Base-by-base conservation (phyloP, 1,140 invertebrate species). In the Teleopsis dalmanni region DNA sequence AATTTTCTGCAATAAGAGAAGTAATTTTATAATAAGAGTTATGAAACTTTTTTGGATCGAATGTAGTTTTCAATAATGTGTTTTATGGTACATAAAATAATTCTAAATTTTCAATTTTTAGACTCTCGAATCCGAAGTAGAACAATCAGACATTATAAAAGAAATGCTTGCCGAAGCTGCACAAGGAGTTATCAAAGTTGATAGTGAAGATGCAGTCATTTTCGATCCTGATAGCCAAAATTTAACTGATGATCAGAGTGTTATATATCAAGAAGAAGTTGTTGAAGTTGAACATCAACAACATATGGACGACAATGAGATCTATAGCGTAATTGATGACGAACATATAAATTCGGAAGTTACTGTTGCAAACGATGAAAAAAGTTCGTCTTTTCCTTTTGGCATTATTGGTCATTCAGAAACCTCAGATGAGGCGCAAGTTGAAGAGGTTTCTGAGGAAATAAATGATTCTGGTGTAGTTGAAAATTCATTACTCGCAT, bases 361-460 rank as follows among this genome's bases (percentile, higher is more conserved):
- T 19, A 23, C 19, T 34, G 25, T 4, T 10, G 41, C 22, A 40
- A 37, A 37, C 3, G 65, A 65, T 26, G 67, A 70, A n/a, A 68
- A 70, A 44, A 68, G 64, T 41, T 70, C 62, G 4, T 70, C 67
- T 1, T 70, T 70, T 47, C 67, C 66, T 4, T 70, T 67, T 43
- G 55, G 60, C 10, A 51, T 54, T n/a, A 57, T 52, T 11, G 59
- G 58, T 36, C 66, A 65, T 42, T 67, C 64, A 0, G 66, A 70
- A 35, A 67, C 64, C 7, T 64, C 66, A 10, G 66, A 69, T 33
- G 60, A 65, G 22, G 47, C 57, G 8, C 57, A 56, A 22, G 56
- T 53, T 14, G 42, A 44, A 38, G 47, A 46, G 10, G 41, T 14
- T 2, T 21, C 38, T 6, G 50, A 52, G 9, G 37, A 52, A 35